A percentile compares a stretch with the other conserved stretches of the same genome.
Conservation (phyloP, 2,113 vertebrate genomes). For the Dromiciops gliroides region DNA sequence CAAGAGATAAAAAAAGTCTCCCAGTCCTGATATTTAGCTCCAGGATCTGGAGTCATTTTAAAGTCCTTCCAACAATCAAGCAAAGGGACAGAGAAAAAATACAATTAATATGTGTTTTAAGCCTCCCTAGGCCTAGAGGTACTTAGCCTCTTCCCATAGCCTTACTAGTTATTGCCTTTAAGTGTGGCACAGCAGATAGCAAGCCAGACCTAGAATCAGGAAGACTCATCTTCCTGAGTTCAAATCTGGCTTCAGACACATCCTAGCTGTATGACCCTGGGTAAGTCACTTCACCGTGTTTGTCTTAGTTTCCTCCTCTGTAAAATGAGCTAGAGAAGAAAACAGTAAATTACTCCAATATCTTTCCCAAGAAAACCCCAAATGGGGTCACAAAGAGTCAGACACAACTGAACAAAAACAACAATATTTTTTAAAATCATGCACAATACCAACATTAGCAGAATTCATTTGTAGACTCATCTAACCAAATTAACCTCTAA, state of each 20-base stretch:
- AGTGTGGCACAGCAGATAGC: not conserved
- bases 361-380: not conserved
- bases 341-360: not conserved
- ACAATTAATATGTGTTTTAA: not conserved
- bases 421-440: not conserved
- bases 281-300: not conserved
- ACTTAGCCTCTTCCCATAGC: not conserved
- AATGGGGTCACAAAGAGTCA: not conserved
- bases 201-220: not conserved
- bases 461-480: not conserved
- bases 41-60: constrained; percentile 29
- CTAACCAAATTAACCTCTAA: not conserved
- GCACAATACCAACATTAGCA: not conserved
- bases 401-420: not conserved
- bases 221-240: not conserved
- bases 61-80: constrained; percentile 2
- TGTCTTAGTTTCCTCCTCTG: not conserved
- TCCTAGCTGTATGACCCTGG: too few species aligned
- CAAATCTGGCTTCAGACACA: not conserved
- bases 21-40: not conserved
- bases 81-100: constrained; percentile 25
- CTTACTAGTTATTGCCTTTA: not conserved
- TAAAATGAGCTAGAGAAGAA: not conserved
- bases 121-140: not conserved
- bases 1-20: not conserved